phyloP scores from a whole-genome alignment of 2,888 invertebrate genomes.

The Clitarchus hookeri region DNA sequence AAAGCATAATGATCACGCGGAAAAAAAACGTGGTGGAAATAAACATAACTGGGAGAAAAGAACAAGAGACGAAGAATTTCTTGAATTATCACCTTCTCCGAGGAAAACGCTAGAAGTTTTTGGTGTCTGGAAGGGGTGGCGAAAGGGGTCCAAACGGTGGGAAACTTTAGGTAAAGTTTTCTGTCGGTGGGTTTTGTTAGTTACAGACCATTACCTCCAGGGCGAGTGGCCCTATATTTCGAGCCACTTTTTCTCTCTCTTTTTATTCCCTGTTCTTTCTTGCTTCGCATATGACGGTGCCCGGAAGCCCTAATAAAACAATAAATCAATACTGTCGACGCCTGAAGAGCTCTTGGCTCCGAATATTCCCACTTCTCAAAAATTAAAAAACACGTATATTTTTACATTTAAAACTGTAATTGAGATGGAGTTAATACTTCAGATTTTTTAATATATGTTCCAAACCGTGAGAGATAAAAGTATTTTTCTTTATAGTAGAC shows the following conservation, averaged over 20 bases:
- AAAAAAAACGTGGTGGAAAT: background rate
- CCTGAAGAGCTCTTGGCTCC: background rate
- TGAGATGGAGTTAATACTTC: no score
- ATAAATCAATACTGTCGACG: background rate
- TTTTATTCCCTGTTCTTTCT: background rate
- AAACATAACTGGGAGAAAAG: background rate
- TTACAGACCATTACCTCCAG: background rate
- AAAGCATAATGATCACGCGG: background rate
- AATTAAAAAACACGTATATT: background rate
- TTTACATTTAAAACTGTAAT: no score
- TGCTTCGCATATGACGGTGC: conserved; percentile 1
- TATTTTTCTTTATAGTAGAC: no score
- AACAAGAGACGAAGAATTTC: background rate
- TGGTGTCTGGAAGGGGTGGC: background rate
- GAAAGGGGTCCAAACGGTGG: background rate
- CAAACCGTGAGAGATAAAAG: no score
- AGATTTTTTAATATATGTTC: no score
- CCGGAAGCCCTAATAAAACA: background rate
- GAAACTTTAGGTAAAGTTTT: background rate
- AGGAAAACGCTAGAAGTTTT: background rate
- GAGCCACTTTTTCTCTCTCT: conserved; percentile 3
- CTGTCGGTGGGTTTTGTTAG: background rate
- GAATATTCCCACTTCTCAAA: background rate
- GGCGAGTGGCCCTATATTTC: conserved; percentile 1
- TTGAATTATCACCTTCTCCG: conserved; percentile 3